Conservation (phyloP, 2,113 vertebrate species). For the Grus americana region DNA sequence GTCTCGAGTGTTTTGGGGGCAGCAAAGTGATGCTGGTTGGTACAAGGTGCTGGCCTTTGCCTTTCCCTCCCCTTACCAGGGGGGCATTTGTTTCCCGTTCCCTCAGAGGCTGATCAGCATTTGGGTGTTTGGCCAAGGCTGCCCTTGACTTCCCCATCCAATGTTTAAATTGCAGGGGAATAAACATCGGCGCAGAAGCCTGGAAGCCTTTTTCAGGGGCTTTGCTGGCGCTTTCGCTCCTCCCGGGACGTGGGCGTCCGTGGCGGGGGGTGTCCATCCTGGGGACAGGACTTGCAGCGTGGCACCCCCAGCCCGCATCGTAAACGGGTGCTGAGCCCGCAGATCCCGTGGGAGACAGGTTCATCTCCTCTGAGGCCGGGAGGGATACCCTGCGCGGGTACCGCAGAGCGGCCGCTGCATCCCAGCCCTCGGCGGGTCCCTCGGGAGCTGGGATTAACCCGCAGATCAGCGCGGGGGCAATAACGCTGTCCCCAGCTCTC, state of each 20-base stretch:
- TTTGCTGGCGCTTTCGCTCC: fast-evolving
- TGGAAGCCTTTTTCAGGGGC: neutral
- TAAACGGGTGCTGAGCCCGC: fast-evolving
- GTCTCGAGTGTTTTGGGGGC: neutral
- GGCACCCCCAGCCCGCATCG: neutral
- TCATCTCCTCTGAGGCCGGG: neutral
- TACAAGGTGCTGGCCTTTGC: neutral
- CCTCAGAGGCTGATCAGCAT: neutral
- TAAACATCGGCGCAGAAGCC: neutral
- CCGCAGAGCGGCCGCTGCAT: fast-evolving
- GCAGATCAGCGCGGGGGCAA: fast-evolving
- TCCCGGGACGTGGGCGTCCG: fast-evolving
- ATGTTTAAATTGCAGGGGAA: neutral
- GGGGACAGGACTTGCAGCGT: neutral
- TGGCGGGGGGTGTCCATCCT: fast-evolving
- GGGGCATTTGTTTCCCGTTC: neutral
- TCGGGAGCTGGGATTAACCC: neutral
- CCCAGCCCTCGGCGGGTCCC: neutral
- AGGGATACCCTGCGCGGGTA: neutral
- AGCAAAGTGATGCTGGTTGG: fast-evolving
- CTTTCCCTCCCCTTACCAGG: too few species aligned
- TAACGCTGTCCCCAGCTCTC: fast-evolving
- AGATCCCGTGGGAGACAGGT: fast-evolving
- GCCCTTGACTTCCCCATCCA: neutral
- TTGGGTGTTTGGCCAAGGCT: neutral